These are phyloP conservation scores for Gibbula magus DNA, from an alignment of 2,888 invertebrate species.

Conservation along the genomic window DNA sequence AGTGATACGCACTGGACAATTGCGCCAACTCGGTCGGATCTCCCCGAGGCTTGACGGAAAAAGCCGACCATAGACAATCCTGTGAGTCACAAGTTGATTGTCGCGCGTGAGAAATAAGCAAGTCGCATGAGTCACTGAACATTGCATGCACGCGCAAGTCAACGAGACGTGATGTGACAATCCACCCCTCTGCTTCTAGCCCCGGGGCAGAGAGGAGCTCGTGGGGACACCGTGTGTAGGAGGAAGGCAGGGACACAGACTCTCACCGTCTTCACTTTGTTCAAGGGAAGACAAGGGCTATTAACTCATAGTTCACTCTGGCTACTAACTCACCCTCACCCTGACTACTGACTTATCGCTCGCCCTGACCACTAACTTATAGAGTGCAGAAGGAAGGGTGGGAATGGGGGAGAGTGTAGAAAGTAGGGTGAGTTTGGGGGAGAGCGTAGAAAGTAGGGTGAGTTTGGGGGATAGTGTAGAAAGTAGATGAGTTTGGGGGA, in stretches of 20 bases:
- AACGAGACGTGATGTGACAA: neutral
- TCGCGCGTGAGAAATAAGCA: constrained; percentile 22
- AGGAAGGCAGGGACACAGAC: neutral
- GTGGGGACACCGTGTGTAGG: neutral
- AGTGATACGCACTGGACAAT: neutral
- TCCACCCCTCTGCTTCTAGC: neutral
- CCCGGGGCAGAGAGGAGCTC: neutral
- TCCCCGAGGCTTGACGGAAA: constrained; percentile 28
- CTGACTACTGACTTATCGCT: no score
- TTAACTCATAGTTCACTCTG: no score
- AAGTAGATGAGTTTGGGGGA: no score
- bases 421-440: no score
- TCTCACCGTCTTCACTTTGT: no score
- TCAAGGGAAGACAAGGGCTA: no score
- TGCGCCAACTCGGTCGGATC: neutral
- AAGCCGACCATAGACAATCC: constrained; percentile 18
- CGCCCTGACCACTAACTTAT: no score
- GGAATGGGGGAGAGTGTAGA: no score
- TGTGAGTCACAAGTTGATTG: constrained; percentile 13
- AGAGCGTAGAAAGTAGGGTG: no score
- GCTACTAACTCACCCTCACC: no score
- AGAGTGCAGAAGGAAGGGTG: no score
- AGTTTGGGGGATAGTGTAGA: no score
- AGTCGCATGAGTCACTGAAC: constrained; percentile 19
- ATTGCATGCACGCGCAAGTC: constrained; percentile 18